Conservation (phyloP, 2,797 vertebrate genomes). For the Sebastes reedi region DNA sequence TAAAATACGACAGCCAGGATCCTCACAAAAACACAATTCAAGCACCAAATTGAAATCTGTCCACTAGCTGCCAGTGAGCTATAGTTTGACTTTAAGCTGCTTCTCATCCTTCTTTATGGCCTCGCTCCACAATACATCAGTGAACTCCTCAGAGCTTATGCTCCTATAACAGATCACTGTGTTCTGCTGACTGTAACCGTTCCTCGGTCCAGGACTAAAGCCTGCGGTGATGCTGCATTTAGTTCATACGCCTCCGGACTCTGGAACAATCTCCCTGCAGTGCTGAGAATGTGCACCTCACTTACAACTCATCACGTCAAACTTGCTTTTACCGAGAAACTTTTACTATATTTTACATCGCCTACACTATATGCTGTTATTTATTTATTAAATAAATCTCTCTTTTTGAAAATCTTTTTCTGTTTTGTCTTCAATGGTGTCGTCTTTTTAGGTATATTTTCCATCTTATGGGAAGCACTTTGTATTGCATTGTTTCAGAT, state of each 20-base stretch:
- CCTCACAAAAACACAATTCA: background rate
- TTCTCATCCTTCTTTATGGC: background rate
- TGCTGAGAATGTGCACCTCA: background rate
- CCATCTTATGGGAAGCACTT: background rate
- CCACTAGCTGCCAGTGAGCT: background rate
- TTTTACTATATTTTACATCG: background rate
- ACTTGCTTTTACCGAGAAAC: background rate
- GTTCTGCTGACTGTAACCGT: too few species aligned
- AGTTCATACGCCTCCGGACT: background rate
- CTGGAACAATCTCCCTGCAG: background rate
- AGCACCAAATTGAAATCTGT: background rate
- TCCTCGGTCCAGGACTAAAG: background rate
- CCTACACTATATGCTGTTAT: background rate
- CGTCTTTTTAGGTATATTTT: background rate
- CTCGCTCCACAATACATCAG: background rate
- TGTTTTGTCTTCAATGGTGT: background rate
- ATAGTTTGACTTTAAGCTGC: background rate
- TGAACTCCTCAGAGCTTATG: background rate
- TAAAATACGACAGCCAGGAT: background rate
- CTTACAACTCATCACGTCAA: background rate
- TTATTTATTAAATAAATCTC: background rate
- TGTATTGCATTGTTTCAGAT: background rate
- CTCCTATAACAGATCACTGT: too few species aligned
- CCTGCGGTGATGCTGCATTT: background rate
- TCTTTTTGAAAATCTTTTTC: too few species aligned